Evolutionary conservation across 2,113 vertebrate species (phyloP).

Genomic region (Eptatretus burgeri): DNA sequence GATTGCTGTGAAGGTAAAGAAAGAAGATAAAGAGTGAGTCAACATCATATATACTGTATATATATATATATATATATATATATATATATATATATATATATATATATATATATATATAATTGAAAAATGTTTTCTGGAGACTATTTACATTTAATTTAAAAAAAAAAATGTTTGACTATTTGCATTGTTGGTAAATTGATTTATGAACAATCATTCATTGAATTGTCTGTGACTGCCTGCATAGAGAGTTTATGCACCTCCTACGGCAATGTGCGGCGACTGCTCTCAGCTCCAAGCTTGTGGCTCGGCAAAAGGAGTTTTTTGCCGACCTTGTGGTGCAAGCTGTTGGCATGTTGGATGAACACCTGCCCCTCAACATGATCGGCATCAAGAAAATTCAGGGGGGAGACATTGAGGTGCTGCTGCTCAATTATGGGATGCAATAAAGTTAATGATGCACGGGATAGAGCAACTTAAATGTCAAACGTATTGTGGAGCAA

Average conservation of each 20-base stretch:
- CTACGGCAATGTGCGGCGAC: constrained; percentile 71
- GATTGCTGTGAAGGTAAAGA: constrained; percentile 55
- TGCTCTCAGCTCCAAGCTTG: constrained; percentile 75
- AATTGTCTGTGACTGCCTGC: not conserved
- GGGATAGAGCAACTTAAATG: no score
- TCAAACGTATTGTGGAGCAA: no score
- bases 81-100: no score
- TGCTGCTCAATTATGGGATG: not conserved
- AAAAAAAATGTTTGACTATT: no score
- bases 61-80: no score
- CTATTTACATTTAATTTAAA: not conserved
- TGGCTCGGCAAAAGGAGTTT: constrained; percentile 57
- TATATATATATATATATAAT: no score
- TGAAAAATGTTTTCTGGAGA: not conserved
- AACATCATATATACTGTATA: no score
- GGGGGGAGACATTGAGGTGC: constrained; percentile 62
- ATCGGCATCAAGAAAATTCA: constrained; percentile 96
- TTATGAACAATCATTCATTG: not conserved
- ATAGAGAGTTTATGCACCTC: constrained; percentile 47
- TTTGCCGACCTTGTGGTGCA: constrained; percentile 90
- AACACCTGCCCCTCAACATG: constrained; percentile 73
- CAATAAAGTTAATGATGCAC: no score
- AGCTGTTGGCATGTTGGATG: constrained; percentile 58
- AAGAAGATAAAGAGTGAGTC: constrained; percentile 49
- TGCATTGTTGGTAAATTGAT: not conserved